Percentiles rank a stretch among this genome's conserved stretches.
These are phyloP conservation scores for Drosophila kurseongensis DNA, from an alignment of 1,140 invertebrate genomes.

Conservation along the genomic window DNA sequence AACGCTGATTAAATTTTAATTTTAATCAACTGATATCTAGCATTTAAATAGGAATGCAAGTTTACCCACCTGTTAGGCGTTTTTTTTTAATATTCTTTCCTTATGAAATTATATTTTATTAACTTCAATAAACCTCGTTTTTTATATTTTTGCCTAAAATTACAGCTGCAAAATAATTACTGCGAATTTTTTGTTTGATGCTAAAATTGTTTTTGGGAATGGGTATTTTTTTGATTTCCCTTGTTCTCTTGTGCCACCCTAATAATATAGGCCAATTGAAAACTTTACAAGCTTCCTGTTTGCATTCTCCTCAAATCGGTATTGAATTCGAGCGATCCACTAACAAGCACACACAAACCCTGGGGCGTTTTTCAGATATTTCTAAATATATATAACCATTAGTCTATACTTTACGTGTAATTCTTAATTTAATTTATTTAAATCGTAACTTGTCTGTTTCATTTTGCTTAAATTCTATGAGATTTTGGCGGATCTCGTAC, in stretches of 20 bases:
- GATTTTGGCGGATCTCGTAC: conserved; percentile 80
- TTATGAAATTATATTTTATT: conserved; percentile 14
- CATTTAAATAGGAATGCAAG: conserved; percentile 30
- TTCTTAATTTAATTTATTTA: conserved; percentile 75
- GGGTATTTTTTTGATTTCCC: conserved; percentile 30
- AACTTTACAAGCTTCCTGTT: conserved; percentile 46
- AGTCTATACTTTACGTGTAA: conserved; percentile 37
- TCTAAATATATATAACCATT: conserved; percentile 34
- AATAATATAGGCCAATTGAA: conserved; percentile 26
- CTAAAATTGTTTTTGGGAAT: conserved; percentile 12
- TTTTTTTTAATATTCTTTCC: conserved; percentile 56
- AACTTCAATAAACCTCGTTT: conserved; percentile 11
- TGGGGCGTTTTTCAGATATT: conserved; percentile 50
- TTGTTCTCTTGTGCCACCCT: conserved; percentile 42
- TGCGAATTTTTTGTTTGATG: not conserved
- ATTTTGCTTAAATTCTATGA: conserved; percentile 74
- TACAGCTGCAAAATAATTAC: not conserved
- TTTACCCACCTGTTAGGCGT: conserved; percentile 51
- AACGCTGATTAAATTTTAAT: conserved; percentile 59
- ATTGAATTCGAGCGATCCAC: conserved; percentile 28
- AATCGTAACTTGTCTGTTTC: conserved; percentile 64
- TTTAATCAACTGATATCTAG: conserved; percentile 53
- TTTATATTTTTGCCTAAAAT: conserved; percentile 49
- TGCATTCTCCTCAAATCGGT: conserved; percentile 30
- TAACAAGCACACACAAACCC: conserved; percentile 37